These are phyloP conservation scores for Tachypleus tridentatus DNA, from an alignment of 1,140 invertebrate genomes.

Conservation along the genomic window DNA sequence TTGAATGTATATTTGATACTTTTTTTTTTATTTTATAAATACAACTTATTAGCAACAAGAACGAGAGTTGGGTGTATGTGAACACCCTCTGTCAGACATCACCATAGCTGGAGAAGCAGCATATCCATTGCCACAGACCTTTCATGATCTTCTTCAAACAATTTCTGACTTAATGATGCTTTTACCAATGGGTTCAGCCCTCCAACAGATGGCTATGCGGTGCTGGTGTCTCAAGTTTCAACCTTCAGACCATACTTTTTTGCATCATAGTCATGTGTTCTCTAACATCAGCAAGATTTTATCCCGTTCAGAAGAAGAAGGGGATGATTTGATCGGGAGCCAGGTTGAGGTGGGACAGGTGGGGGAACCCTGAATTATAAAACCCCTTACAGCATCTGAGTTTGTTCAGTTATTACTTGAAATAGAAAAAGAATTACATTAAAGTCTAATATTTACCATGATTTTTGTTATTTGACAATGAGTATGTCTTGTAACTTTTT, in stretches of 20 bases:
- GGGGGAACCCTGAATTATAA: too few species aligned
- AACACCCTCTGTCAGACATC: conserved; percentile 70
- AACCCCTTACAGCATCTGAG: too few species aligned
- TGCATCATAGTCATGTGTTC: conserved; percentile 88
- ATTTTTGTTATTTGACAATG: too few species aligned
- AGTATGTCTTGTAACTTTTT: too few species aligned
- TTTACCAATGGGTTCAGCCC: conserved; percentile 67
- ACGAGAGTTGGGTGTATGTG: conserved; percentile 44
- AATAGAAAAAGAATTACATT: too few species aligned
- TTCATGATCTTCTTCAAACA: conserved; percentile 79
- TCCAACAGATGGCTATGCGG: conserved; percentile 81
- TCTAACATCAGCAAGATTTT: conserved; percentile 93
- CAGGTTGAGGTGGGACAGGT: too few species aligned
- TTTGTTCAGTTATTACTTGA: too few species aligned
- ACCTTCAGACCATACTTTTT: conserved; percentile 75
- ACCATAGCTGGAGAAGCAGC: conserved; percentile 65
- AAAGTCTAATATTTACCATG: too few species aligned
- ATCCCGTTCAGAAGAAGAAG: conserved; percentile 74
- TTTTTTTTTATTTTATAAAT: too few species aligned
- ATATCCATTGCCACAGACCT: conserved; percentile 61
- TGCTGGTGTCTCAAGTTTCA: conserved; percentile 87
- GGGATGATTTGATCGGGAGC: conserved; percentile 3
- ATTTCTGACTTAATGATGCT: conserved; percentile 86
- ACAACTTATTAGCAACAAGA: conserved; percentile 16
- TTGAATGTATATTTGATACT: too few species aligned